A percentile compares a stretch with the other conserved stretches of the same genome.
Conservation (phyloP, 2,797 vertebrate genomes). For the Mormyrus proboscirostris region DNA sequence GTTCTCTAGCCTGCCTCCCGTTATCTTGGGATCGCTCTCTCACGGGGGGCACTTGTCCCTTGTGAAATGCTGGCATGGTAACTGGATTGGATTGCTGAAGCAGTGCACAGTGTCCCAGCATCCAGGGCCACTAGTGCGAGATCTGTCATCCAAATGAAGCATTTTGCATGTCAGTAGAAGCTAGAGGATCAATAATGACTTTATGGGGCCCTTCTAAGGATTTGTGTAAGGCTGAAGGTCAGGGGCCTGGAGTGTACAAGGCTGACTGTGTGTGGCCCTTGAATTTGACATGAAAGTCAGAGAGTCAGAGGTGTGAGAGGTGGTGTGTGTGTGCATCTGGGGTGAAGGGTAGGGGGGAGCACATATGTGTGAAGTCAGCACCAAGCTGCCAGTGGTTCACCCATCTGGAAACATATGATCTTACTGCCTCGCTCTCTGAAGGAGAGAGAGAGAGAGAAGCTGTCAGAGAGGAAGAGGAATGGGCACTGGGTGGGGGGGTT, state of each 20-base stretch:
- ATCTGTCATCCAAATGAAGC: slow-evolving; percentile 43
- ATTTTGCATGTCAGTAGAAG: slow-evolving; percentile 56
- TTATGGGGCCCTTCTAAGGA: slow-evolving; percentile 65
- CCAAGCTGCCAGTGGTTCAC: not conserved
- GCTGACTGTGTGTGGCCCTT: slow-evolving; percentile 53
- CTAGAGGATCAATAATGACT: slow-evolving; percentile 68
- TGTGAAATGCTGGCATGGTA: not conserved
- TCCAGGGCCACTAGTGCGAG: slow-evolving; percentile 48
- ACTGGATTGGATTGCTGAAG: not conserved
- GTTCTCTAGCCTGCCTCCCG: not conserved
- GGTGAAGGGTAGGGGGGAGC: not conserved
- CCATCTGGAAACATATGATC: slow-evolving; percentile 11
- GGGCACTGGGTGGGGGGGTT: slow-evolving; percentile 48
- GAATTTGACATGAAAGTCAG: slow-evolving; percentile 54
- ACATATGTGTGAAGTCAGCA: slow-evolving; percentile 29
- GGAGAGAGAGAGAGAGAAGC: slow-evolving; percentile 30
- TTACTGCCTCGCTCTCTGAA: slow-evolving; percentile 60
- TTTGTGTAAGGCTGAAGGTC: slow-evolving; percentile 66
- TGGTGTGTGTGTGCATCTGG: not conserved
- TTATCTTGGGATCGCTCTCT: not conserved
- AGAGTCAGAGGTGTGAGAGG: not conserved
- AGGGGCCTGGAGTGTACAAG: slow-evolving; percentile 49
- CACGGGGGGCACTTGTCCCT: not conserved
- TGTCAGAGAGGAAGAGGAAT: slow-evolving; percentile 51
- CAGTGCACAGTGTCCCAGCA: slow-evolving; percentile 15